A percentile compares a stretch with the other conserved stretches of the same genome.
Evolutionary conservation across 1,140 invertebrate species (phyloP).

Genomic region (Calliphora vicina): DNA sequence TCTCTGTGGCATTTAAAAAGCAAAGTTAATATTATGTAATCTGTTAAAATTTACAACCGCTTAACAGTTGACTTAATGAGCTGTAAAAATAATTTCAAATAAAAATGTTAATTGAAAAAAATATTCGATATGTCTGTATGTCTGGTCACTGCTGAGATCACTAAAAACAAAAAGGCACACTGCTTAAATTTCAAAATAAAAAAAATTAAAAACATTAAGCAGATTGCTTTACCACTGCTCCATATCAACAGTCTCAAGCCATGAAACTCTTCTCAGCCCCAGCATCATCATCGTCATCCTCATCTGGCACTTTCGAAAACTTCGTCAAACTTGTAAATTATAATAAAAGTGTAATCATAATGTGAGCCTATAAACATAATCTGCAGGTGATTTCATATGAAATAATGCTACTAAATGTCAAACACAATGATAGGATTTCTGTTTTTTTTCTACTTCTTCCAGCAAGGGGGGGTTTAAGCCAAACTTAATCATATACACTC

Average conservation of each 20-base stretch:
- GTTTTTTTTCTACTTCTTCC: neutral
- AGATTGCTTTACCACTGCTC: neutral
- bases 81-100: conserved; percentile 37
- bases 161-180: no score
- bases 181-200: neutral
- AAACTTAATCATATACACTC: no score
- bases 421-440: conserved; percentile 38
- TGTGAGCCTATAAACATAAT: conserved; percentile 62
- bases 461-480: no score
- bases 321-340: conserved; percentile 58
- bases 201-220: neutral
- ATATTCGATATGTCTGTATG: neutral
- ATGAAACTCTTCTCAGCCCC: neutral
- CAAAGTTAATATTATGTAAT: conserved; percentile 32
- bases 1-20: neutral
- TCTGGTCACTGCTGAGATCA: no score
- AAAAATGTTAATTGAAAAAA: conserved; percentile 37
- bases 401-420: conserved; percentile 62
- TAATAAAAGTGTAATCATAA: conserved; percentile 62
- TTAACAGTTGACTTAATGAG: conserved; percentile 35
- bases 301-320: neutral
- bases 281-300: neutral
- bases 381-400: conserved; percentile 58
- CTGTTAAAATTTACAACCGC: conserved; percentile 33
- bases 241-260: neutral